Percentiles rank a stretch among this genome's conserved stretches.
Conservation (phyloP, 2,797 vertebrate genomes). For the Onychomys arenicola region DNA sequence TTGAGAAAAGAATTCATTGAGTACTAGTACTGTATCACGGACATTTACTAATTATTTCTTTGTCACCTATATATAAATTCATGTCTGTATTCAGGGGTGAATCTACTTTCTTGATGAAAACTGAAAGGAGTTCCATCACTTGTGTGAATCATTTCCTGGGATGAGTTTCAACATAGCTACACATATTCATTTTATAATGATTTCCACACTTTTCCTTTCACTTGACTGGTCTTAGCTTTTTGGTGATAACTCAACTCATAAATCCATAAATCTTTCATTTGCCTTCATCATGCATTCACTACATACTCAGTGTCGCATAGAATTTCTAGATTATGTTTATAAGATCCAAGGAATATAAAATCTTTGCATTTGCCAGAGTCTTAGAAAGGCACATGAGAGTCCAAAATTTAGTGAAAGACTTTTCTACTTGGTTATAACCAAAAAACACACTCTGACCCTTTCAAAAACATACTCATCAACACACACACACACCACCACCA, state of each 20-base stretch:
- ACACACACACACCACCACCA: background rate
- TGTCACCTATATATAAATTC: constrained; percentile 45
- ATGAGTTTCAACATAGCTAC: constrained; percentile 14
- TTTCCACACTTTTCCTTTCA: constrained; percentile 42
- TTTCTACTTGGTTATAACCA: background rate
- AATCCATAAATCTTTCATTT: constrained; percentile 4
- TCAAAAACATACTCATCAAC: background rate
- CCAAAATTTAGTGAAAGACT: constrained; percentile 2
- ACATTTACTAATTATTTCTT: background rate
- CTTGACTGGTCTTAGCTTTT: constrained; percentile 39
- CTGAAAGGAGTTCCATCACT: background rate
- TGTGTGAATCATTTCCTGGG: constrained; percentile 39
- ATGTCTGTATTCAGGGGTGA: background rate
- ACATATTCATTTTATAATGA: constrained; percentile 33
- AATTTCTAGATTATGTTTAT: constrained; percentile 16
- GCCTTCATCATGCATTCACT: background rate
- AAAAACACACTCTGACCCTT: background rate
- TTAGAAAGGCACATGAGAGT: background rate
- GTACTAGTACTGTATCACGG: background rate
- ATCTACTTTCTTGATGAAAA: constrained; percentile 21
- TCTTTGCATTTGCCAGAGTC: background rate
- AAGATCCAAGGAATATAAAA: background rate
- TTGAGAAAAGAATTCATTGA: background rate
- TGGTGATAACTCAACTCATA: background rate
- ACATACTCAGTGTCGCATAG: background rate